Base-by-base conservation (phyloP, 2,888 invertebrate species). In the Anaspis maculata region DNA sequence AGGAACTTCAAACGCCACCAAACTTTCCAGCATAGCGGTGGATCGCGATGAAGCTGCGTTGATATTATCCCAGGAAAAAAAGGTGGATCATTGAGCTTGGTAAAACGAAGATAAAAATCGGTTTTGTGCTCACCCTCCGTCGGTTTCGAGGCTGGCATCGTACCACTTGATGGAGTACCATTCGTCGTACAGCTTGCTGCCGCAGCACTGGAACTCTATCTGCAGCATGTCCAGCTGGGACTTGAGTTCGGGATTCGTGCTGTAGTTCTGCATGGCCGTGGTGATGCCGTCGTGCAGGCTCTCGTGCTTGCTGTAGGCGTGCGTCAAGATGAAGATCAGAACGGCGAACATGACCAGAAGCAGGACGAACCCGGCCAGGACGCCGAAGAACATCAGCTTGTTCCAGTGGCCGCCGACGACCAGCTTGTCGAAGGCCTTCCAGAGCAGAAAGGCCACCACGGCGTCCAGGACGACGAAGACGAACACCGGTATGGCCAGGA, bases 111-210 rank as follows among this genome's bases (percentile, higher is more conserved):
- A 11, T 11, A 10, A 27, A 15, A 28, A 28, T 3, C 12, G 11
- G 13, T n/a, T n/a, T n/a, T n/a, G n/a, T n/a, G n/a, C n/a, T n/a
- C n/a, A n/a, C n/a, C n/a, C n/a, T n/a, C n/a, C n/a, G n/a, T n/a
- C n/a, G n/a, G n/a, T n/a, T n/a, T n/a, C n/a, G 61, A 74, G 58
- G 62, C 68, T 49, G 55, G 30, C 61, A 56, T 47, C 67, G 56
- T 67, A 70, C 77, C 78, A 77, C 1, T 70, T 66, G 35, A 77
- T 71, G 33, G 61, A 68, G 49, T 76, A 77, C 77, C 78, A 78
- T 51, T 78, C 77, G 38, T 71, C 67, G 46, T 71, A 77, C 42
- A 64, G 68, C 27, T 70, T 71, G 28, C 74, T 68, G 1, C 77
- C 77, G 51, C 77, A 78, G 54, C 78, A 78, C 37, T 72, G 72